These are phyloP conservation scores for Cyanoliseus patagonus DNA, from an alignment of 2,113 vertebrate species.

Conservation along the genomic window DNA sequence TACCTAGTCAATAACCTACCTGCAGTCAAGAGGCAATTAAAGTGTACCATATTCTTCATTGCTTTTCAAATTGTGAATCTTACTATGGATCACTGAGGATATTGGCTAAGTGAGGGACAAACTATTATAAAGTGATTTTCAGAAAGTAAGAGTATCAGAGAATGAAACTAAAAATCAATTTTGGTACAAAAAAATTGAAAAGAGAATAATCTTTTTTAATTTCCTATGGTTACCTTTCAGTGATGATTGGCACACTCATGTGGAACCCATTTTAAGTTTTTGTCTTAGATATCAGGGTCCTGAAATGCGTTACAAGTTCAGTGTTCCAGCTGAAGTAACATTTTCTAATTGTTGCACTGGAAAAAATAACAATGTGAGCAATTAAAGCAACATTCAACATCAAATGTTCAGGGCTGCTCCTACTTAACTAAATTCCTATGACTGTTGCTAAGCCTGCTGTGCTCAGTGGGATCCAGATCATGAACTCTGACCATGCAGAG, in stretches of 20 bases:
- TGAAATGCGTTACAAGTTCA: not conserved
- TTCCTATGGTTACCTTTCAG: not conserved
- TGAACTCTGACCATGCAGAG: not conserved
- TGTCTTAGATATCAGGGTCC: not conserved
- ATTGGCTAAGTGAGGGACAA: not conserved
- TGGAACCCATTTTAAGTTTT: not conserved
- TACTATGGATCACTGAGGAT: not conserved
- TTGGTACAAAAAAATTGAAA: not conserved
- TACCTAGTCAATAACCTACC: slow-evolving; percentile 26
- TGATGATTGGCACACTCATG: not conserved
- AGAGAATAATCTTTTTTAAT: not conserved
- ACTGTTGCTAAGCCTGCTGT: not conserved
- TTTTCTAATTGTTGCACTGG: not conserved
- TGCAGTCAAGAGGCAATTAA: slow-evolving; percentile 23
- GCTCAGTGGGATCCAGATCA: not conserved
- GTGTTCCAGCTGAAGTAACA: not conserved
- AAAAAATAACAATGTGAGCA: not conserved
- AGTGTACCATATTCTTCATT: slow-evolving; percentile 3
- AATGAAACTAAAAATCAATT: not conserved
- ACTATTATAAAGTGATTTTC: not conserved
- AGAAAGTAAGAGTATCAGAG: not conserved
- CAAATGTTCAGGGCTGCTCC: not conserved
- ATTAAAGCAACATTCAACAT: not conserved
- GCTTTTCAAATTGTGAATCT: slow-evolving; percentile 17
- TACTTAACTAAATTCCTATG: not conserved